phyloP scores from a whole-genome alignment of 2,113 vertebrate genomes.

The Serranochromis macrocephalus region DNA sequence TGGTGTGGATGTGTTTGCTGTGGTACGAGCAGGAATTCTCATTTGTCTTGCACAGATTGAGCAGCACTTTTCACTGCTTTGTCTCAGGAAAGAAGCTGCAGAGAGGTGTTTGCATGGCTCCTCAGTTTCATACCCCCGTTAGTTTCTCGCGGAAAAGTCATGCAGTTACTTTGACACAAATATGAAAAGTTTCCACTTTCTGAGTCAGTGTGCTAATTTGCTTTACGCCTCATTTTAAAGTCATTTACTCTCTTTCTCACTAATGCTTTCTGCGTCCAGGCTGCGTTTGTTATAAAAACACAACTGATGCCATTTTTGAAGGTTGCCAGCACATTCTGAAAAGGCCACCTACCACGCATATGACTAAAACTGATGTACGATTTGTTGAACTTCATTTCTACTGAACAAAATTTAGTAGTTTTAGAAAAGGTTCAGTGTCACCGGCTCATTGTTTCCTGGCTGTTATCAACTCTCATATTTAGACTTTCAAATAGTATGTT shows the following conservation, averaged over 20 bases:
- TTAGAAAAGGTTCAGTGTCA: neutral
- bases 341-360: neutral
- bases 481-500: neutral
- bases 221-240: neutral
- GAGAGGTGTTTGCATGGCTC: neutral
- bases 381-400: neutral
- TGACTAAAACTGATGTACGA: neutral
- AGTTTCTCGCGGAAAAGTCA: neutral
- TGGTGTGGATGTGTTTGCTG: neutral
- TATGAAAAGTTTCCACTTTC: neutral
- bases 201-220: neutral
- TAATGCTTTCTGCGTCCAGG: neutral
- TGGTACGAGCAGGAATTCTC: neutral
- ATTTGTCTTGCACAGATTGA: neutral
- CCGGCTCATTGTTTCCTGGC: neutral
- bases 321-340: neutral
- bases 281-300: neutral
- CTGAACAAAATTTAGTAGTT: neutral
- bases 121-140: neutral
- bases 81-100: neutral
- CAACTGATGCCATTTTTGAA: neutral
- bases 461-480: neutral
- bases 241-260: neutral
- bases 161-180: neutral
- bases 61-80: neutral